Conservation (phyloP, 2,888 invertebrate genomes). For the Andrena chrysosceles region DNA sequence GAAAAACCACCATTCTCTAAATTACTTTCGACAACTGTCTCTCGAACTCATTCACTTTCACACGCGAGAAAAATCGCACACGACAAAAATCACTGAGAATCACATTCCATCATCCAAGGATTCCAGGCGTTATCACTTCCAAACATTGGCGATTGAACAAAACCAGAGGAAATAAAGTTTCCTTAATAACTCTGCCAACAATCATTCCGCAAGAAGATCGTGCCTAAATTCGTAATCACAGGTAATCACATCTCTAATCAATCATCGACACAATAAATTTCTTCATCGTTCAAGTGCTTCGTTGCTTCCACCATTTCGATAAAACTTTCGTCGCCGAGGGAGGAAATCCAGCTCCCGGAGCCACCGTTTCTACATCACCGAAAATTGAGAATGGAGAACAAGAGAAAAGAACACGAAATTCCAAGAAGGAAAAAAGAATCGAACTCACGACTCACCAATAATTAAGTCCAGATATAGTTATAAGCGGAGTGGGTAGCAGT, state of each 20-base stretch:
- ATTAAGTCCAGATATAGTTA: slow-evolving; percentile 83
- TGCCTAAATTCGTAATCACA: too few relatives aligned
- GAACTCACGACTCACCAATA: slow-evolving; percentile 82
- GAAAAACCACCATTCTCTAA: background rate
- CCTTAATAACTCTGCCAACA: too few relatives aligned
- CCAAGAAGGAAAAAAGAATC: background rate
- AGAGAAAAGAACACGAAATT: background rate
- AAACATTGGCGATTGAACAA: background rate
- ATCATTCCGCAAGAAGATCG: too few relatives aligned
- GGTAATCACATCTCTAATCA: too few relatives aligned
- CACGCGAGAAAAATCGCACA: slow-evolving; percentile 14
- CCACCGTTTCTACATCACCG: too few relatives aligned
- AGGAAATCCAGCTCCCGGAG: too few relatives aligned
- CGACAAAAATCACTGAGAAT: background rate
- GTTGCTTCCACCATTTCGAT: too few relatives aligned
- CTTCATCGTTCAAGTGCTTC: too few relatives aligned
- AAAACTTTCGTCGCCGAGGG: too few relatives aligned
- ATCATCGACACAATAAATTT: too few relatives aligned
- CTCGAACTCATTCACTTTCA: slow-evolving; percentile 32
- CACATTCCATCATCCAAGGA: slow-evolving; percentile 1
- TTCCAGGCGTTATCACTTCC: background rate
- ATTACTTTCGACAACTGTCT: background rate
- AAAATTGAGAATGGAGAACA: background rate
- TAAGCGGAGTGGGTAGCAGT: slow-evolving; percentile 81
- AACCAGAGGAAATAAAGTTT: background rate